Percentiles rank a stretch among this genome's conserved stretches.
Conservation (phyloP, 1,140 invertebrate species). For the Rhagoletis pomonella region DNA sequence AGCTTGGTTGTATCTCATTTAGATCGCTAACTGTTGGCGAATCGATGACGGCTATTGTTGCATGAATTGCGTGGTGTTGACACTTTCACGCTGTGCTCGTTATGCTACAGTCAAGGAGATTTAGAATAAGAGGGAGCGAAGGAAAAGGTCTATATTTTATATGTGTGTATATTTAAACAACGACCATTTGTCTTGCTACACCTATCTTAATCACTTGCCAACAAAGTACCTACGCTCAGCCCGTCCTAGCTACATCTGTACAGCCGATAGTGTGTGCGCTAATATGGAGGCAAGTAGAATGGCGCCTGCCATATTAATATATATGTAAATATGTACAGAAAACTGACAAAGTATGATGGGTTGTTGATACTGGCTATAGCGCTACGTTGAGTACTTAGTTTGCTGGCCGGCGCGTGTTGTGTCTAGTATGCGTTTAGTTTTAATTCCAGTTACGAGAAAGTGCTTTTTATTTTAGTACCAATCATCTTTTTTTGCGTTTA, state of each 20-base stretch:
- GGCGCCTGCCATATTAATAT: neutral
- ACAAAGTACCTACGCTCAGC: neutral
- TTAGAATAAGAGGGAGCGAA: neutral
- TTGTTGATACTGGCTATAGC: neutral
- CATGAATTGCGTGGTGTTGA: neutral
- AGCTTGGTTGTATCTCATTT: too few relatives aligned
- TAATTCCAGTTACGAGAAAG: neutral
- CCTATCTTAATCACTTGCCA: conserved; percentile 12
- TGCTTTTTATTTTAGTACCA: neutral
- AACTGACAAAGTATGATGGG: neutral
- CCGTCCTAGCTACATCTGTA: neutral
- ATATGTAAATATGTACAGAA: too few relatives aligned
- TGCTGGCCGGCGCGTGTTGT: neutral
- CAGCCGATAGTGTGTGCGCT: neutral
- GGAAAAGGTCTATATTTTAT: neutral
- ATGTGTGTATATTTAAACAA: neutral
- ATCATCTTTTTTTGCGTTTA: neutral
- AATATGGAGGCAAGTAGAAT: too few relatives aligned
- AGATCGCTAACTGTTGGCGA: too few relatives aligned
- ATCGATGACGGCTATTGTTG: too few relatives aligned
- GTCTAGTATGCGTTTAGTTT: neutral
- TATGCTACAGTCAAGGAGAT: neutral
- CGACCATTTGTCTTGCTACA: neutral
- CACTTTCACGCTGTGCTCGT: neutral
- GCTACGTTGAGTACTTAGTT: neutral